Percentiles rank a stretch among this genome's conserved stretches.
phyloP scores from a whole-genome alignment of 2,888 invertebrate genomes.

The Pristionchus maxplancki region DNA sequence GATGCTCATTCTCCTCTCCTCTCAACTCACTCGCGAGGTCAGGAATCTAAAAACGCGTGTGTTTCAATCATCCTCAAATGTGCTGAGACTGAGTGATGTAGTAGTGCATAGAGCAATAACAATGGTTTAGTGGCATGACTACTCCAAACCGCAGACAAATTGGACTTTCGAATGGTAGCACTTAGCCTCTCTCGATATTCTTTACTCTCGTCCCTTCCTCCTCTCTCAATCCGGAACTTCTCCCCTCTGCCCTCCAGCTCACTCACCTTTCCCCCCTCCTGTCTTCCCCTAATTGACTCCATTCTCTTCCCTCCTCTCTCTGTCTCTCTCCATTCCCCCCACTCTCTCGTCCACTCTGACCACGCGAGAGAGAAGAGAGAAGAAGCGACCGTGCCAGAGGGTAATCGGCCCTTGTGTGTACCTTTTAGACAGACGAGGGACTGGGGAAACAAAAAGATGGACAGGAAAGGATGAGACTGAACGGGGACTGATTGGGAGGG shows the following conservation, averaged over 20 bases:
- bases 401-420: conserved; percentile 27
- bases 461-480: background rate
- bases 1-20: conserved; percentile 75
- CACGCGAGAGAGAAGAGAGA: background rate
- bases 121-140: background rate
- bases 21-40: conserved; percentile 73
- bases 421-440: conserved; percentile 44
- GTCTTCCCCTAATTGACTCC: conserved; percentile 34
- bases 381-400: conserved; percentile 31
- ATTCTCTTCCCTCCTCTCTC: conserved; percentile 37
- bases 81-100: no score
- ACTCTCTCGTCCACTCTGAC: background rate
- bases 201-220: background rate
- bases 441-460: conserved; percentile 25
- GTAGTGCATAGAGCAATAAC: no score
- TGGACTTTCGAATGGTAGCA: background rate
- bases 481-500: background rate
- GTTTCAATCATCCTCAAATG: no score
- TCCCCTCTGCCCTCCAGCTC: background rate
- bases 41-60: background rate
- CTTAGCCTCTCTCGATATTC: background rate
- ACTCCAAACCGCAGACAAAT: background rate
- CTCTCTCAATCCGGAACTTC: conserved; percentile 33
- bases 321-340: background rate
- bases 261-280: background rate